These are phyloP conservation scores for Plebejus melissa DNA, from an alignment of 2,888 invertebrate species.

Conservation along the genomic window DNA sequence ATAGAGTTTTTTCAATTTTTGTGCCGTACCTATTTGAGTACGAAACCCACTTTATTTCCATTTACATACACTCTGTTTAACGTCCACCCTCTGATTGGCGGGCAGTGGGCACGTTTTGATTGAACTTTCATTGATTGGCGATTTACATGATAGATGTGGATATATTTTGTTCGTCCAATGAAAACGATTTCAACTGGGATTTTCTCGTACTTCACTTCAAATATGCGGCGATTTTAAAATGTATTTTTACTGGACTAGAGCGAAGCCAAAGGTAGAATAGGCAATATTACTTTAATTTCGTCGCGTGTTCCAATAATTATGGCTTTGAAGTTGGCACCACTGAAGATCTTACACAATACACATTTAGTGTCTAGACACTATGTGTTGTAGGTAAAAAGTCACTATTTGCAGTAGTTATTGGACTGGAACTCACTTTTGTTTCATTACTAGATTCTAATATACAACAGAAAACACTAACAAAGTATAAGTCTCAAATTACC, in stretches of 20 bases:
- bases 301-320: too few relatives aligned
- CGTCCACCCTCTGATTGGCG: slow-evolving; percentile 11
- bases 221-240: neutral
- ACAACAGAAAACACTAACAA: neutral
- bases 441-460: neutral
- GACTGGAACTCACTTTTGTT: too few relatives aligned
- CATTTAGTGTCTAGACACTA: too few relatives aligned
- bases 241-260: neutral
- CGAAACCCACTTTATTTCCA: neutral
- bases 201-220: neutral
- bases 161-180: slow-evolving; percentile 11
- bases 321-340: too few relatives aligned
- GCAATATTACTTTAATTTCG: too few relatives aligned
- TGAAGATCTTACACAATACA: too few relatives aligned
- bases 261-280: neutral
- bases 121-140: slow-evolving; percentile 27
- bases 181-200: slow-evolving; percentile 14
- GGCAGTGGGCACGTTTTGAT: neutral
- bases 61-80: slow-evolving; percentile 18
- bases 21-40: neutral
- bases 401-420: too few relatives aligned
- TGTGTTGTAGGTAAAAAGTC: too few relatives aligned
- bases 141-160: slow-evolving; percentile 23
- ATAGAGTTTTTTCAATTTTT: neutral
- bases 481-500: neutral